Base-by-base conservation (phyloP, 1,140 invertebrate species). In the Eurytemora carolleeae region DNA sequence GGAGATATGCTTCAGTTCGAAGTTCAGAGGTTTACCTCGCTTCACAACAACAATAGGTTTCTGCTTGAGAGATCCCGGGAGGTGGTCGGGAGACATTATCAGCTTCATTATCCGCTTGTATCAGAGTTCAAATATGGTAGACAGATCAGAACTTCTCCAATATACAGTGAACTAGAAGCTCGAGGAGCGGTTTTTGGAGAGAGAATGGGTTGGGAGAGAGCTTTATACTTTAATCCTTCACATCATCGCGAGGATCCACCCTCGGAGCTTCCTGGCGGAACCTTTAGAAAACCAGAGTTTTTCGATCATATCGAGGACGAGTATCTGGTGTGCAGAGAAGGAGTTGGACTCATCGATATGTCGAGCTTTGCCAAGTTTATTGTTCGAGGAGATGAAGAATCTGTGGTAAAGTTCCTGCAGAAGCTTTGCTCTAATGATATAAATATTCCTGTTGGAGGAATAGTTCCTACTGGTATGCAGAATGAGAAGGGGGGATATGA, bases 381-480 rank as follows among this genome's bases (percentile, higher is more conserved):
- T 75, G 75, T 98, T 1, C 82, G 85, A 69, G 86, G 84, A 2
- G 78, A 77, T 55, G n/a, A 44, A 12, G n/a, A 44, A n/a, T 92
- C 96, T 76, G 90, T 92, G 0, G 83, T 97, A 0, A 79, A 90
- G 31, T 79, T 85, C 55, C 74, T 98, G 16, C 93, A 98, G 72
- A 89, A 88, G 70, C 73, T 98, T 15, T 98, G 94, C 70, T 95
- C 91, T 22, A 97, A 96, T 72, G 85, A 98, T 73, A 86, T 98
- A 19, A 87, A 98, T 72, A 86, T 95, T 15, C 86, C 90, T 1
- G 78, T 93, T 24, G 94, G 92, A 21, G 85, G 86, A 67, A 92
- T 98, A 60, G 89, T 95, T 66, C 93, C 97, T 68, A 97, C 94
- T 3, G 95, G 94, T 60, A 96, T 98, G 92, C 92, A 97, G 73